Base-by-base conservation (phyloP, 2,113 vertebrate genomes). In the Prunella himalayana region DNA sequence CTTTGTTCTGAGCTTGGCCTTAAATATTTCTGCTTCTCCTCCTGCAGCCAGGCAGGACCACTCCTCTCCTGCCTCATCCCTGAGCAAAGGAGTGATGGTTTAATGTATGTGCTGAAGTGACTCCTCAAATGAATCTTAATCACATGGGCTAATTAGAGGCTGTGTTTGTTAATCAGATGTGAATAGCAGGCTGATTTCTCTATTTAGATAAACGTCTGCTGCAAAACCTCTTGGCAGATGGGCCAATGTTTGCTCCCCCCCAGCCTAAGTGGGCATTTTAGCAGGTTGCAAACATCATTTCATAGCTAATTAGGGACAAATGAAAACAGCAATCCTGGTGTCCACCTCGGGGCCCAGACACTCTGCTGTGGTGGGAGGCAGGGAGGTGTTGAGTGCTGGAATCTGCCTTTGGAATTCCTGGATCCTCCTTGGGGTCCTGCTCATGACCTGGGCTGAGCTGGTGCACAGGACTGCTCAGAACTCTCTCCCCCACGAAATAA, bases 151-250 rank as follows among this genome's bases (percentile, higher is more conserved):
- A 96, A 95, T 96, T 94, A 86, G 93, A 90, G 75, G 30, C 94
- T 77, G 84, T 92, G 84, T 94, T 93, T 94, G 90, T 93, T 96
- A 97, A 95, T 96, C 85, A 88, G 85, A 94, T 95, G 82, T 86
- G 93, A 96, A 92, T 88, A 92, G 87, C 82, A 37, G 82, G 45
- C 92, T 94, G 93, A 97, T 96, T 95, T 95, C 79, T 93, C 91
- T 92, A 66, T 82, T 93, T 91, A 70, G 88, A 92, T 70, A 80
- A 95, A 85, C 54, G 94, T 66, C 37, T 4, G 54, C 82, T 70
- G 71, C 78, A 80, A 37, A 96, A 93, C 85, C 93, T 93, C 95
- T 73, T 86, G 96, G 90, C 93, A 95, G 93, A 94, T 82, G 92
- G 87, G 79, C 66, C 63, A 71, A 22, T 31, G 78, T 90, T 94